Percentiles rank a stretch among this genome's conserved stretches.
These are phyloP conservation scores for Sturnira hondurensis DNA, from an alignment of 2,113 vertebrate species.

Conservation along the genomic window DNA sequence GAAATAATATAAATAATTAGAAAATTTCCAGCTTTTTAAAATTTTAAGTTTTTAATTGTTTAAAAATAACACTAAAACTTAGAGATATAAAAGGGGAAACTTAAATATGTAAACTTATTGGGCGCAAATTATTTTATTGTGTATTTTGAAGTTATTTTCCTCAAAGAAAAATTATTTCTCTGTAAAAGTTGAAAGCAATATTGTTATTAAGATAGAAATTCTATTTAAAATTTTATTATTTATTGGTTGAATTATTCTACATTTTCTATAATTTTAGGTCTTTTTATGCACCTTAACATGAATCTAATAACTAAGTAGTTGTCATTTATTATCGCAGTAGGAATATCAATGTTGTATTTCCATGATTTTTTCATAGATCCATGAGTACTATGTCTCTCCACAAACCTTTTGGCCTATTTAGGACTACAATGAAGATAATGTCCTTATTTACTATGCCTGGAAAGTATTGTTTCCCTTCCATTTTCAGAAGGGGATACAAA, in stretches of 20 bases:
- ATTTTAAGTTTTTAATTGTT: not conserved
- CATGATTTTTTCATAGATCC: not conserved
- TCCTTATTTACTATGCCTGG: not conserved
- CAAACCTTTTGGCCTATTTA: not conserved
- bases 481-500: not conserved
- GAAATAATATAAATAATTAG: not conserved
- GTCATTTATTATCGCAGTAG: not conserved
- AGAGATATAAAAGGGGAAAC: not conserved
- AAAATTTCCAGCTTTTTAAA: not conserved
- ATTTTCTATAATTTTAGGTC: not conserved
- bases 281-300: not conserved
- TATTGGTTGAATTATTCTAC: not conserved
- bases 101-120: not conserved
- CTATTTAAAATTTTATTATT: not conserved
- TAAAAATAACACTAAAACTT: not conserved
- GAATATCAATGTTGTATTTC: not conserved
- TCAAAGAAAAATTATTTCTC: not conserved
- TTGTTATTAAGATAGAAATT: not conserved
- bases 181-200: not conserved
- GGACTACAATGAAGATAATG: too few species aligned
- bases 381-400: not conserved
- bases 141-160: not conserved
- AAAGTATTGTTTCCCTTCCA: not conserved
- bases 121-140: not conserved
- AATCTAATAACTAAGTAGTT: not conserved